Evolutionary conservation across 35 echinoderm and acorn worm species (phyloP).

Genomic region (Patiria miniata): DNA sequence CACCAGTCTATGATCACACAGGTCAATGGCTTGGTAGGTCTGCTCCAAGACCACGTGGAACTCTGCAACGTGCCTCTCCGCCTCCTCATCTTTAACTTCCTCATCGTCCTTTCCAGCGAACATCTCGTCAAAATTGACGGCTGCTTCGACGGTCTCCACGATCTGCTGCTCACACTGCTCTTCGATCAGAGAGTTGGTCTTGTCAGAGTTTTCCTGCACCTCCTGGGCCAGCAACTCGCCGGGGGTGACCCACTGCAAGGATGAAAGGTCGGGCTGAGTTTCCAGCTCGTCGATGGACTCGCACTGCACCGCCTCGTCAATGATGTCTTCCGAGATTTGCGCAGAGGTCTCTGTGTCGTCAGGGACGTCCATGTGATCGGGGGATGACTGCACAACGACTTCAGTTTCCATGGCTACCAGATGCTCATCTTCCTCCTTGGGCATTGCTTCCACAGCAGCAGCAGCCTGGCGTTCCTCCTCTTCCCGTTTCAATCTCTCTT

Average conservation of each 20-base stretch:
- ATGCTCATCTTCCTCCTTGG: slow-evolving; percentile 12
- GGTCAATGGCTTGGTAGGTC: slow-evolving; percentile 77
- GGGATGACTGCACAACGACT: neutral
- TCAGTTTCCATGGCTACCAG: slow-evolving; percentile 1
- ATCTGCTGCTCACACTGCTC: slow-evolving; percentile 44
- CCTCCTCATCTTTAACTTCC: neutral
- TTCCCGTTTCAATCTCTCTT: slow-evolving; percentile 2
- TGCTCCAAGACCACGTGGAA: slow-evolving; percentile 80
- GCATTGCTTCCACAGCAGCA: neutral
- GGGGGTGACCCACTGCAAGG: slow-evolving; percentile 8
- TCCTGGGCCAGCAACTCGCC: slow-evolving; percentile 31
- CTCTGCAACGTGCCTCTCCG: slow-evolving; percentile 55
- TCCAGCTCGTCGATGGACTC: slow-evolving; percentile 26
- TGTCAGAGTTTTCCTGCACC: slow-evolving; percentile 38
- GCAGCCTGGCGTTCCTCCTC: neutral
- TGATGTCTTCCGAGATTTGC: slow-evolving; percentile 38
- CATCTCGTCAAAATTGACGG: slow-evolving; percentile 65
- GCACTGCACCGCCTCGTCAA: slow-evolving; percentile 26
- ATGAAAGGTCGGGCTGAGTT: neutral
- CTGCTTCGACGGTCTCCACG: slow-evolving; percentile 16
- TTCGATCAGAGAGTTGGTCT: neutral
- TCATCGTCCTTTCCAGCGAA: slow-evolving; percentile 51
- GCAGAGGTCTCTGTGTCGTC: slow-evolving; percentile 2
- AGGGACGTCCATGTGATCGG: neutral
- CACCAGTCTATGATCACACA: slow-evolving; percentile 72